phyloP scores from a whole-genome alignment of 2,797 vertebrate genomes.

The Orestias chungarensis region DNA sequence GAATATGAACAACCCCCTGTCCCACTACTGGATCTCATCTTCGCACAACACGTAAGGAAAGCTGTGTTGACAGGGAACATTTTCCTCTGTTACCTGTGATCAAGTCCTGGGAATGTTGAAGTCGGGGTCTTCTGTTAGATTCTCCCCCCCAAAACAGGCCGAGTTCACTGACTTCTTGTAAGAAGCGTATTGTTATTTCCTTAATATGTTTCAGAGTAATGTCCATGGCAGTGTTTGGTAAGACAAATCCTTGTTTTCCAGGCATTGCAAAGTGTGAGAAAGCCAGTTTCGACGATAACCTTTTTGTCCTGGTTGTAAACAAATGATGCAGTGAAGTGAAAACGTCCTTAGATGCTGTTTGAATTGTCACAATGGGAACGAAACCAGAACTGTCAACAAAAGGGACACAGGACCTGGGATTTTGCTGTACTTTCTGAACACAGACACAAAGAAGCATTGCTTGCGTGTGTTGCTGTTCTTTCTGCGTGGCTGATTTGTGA shows the following conservation, averaged over 20 bases:
- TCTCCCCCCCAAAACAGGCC: slow-evolving; percentile 15
- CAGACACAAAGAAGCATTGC: background rate
- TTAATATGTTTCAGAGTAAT: slow-evolving; percentile 47
- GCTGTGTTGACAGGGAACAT: slow-evolving; percentile 3
- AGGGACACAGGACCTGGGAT: slow-evolving; percentile 28
- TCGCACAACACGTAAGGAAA: slow-evolving; percentile 98
- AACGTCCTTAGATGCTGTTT: slow-evolving; percentile 57
- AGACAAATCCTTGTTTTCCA: slow-evolving; percentile 63
- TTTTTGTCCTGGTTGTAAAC: slow-evolving; percentile 57
- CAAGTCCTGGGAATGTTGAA: slow-evolving; percentile 22
- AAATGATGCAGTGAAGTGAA: slow-evolving; percentile 45
- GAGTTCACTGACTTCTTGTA: slow-evolving; percentile 42
- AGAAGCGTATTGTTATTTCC: slow-evolving; percentile 53
- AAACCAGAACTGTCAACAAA: slow-evolving; percentile 47
- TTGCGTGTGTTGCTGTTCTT: slow-evolving; percentile 12
- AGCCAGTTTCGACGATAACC: slow-evolving; percentile 54
- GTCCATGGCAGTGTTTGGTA: slow-evolving; percentile 37
- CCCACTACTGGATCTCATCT: slow-evolving; percentile 99
- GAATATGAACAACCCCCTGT: slow-evolving; percentile 96
- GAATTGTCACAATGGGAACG: slow-evolving; percentile 44
- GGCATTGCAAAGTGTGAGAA: slow-evolving; percentile 68
- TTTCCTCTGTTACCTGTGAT: slow-evolving; percentile 20
- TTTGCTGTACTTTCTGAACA: background rate
- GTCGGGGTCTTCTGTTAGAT: slow-evolving; percentile 20
- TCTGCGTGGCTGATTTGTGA: slow-evolving; percentile 18